These are phyloP conservation scores for Papilio helenus DNA, from an alignment of 1,140 invertebrate genomes.

Conservation along the genomic window DNA sequence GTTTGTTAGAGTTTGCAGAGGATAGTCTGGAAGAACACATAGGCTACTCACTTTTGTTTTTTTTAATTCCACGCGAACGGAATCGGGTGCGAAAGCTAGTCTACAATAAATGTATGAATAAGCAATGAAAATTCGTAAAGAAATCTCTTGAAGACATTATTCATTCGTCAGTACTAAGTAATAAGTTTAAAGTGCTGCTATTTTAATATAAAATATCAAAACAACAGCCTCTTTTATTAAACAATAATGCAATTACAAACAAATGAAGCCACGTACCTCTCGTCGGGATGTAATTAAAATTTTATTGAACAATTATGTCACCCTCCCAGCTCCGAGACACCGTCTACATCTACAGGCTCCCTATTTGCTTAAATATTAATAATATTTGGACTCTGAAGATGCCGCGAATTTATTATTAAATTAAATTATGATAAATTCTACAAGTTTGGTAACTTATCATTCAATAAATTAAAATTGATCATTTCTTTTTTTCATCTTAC, in stretches of 20 bases:
- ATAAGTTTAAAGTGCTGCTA: not conserved
- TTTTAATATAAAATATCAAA: not conserved
- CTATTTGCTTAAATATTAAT: conserved; percentile 32
- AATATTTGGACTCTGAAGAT: conserved; percentile 16
- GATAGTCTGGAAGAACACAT: no score
- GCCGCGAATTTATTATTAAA: conserved; percentile 6
- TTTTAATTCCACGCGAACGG: no score
- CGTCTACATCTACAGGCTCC: not conserved
- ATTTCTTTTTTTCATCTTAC: no score
- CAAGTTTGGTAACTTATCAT: not conserved
- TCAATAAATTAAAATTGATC: not conserved
- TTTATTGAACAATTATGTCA: conserved; percentile 34
- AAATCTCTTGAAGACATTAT: not conserved
- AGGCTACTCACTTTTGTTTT: no score
- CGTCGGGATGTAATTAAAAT: conserved; percentile 31
- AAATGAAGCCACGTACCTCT: conserved; percentile 26
- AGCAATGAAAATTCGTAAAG: not conserved
- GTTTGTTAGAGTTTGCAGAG: no score
- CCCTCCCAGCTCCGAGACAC: conserved; percentile 16
- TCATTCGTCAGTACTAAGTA: not conserved
- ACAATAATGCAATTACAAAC: conserved; percentile 32
- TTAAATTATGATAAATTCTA: conserved; percentile 4
- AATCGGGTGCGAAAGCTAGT: no score
- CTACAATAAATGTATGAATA: no score
- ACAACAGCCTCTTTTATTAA: not conserved